Evolutionary conservation across 2,888 invertebrate species (phyloP), one percentile per base, ranked within the genome.

Genomic region (Nyleta sp.): DNA sequence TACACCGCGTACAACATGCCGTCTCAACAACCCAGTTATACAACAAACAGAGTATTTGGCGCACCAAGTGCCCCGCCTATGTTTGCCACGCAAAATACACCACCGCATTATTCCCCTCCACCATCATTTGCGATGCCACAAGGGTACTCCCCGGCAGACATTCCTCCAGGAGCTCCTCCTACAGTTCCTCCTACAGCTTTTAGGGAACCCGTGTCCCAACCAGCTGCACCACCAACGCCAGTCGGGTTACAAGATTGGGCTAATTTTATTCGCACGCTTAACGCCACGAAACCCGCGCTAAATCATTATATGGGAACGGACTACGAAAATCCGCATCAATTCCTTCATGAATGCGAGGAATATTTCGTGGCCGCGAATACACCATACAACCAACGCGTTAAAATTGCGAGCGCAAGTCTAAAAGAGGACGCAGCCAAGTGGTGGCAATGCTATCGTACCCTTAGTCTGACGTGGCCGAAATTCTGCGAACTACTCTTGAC

Each of bases 401-500:
- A 10, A 5, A 4, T 3, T 8, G 67, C 67, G 11, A 33, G 67
- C 13, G 5, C 15, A 1, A 0, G 11, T 17, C n/a, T 59, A 0
- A 28, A 31, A 15, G 11, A 1, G 5, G 48, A 68, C 4, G 67
- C 67, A 2, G 44, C 20, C 13, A 74, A 57, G 18, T 74, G 65
- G 59, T 67, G 57, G 57, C 40, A 57, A 42, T 67, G 60, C 15
- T 52, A 55, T 10, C 3, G 18, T 11, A 31, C 3, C 15, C 4
- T 74, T 2, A 38, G 59, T 2, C 22, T 74, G 13, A 67, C 59
- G 0, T 67, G 59, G 74, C 15, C 5, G 10, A 50, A 67, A 40
- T 74, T 67, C 20, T 52, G 28, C 8, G 59, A 67, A n/a, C 2
- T 52, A 0, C 17, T 74, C 1, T 35, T 44, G 0, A n/a, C 40